Conservation (phyloP, 2,113 vertebrate genomes). For the Paratilapia polleni region DNA sequence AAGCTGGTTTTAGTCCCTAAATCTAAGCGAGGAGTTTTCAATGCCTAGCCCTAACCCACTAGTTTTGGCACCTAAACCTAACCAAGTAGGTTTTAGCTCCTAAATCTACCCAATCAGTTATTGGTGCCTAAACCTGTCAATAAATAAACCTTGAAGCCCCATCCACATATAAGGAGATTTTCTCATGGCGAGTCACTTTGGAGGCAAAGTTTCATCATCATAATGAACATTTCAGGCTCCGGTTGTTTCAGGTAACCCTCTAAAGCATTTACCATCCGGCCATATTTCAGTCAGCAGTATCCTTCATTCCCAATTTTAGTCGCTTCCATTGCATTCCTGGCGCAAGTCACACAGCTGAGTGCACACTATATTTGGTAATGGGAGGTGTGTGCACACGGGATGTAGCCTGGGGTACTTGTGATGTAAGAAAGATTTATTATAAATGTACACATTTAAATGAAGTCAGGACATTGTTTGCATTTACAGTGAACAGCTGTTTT, state of each 20-base stretch:
- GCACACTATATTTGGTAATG: neutral
- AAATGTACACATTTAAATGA: neutral
- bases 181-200: no score
- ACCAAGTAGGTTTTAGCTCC: no score
- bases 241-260: neutral
- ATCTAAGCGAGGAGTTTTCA: neutral
- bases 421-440: neutral
- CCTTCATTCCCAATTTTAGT: neutral
- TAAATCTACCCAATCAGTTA: no score
- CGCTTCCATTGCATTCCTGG: neutral
- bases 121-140: neutral
- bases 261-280: neutral
- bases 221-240: neutral
- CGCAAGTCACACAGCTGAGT: neutral
- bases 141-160: neutral
- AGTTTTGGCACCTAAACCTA: no score
- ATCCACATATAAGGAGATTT: neutral
- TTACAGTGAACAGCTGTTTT: no score
- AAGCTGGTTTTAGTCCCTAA: neutral
- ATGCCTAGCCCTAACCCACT: no score
- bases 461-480: neutral
- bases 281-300: neutral
- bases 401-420: neutral
- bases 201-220: no score
- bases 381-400: neutral